Evolutionary conservation across 1,140 invertebrate species (phyloP), one percentile per base, ranked within the genome.

Genomic region (Megathymus violae): DNA sequence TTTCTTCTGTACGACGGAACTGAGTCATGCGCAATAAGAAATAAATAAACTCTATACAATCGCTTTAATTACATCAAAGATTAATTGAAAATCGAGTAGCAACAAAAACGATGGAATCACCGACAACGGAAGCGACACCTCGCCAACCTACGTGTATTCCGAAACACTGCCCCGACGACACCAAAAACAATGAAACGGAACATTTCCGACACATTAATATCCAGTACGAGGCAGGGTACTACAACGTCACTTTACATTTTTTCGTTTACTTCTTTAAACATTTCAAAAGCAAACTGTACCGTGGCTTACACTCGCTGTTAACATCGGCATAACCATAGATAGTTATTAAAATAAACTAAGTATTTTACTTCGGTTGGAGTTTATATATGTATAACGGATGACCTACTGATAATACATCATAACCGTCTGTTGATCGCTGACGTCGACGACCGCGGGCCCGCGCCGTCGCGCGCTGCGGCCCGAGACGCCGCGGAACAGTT

Each of bases 1-100:
- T 47, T 27, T 47, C 14, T 9, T 27, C 44, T 47, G 22, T n/a
- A 47, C 25, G 14, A 47, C 44, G 44, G 44, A 27, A 44, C 41
- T 44, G 9, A 15, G 16, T 19, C 34, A n/a, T 2, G n/a, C 34
- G 34, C 11, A 9, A 31, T 5, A 17, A 44, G 17, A 17, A 44
- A 44, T 16, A 17, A 17, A 44, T 44, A 44, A 44, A 7, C 10
- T 44, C 41, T 44, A 17, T 44, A 44, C 5, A 44, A 44, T 44
- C 41, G 10, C 15, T 36, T 17, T 44, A 47, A 47, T 47, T 31
- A 6, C 11, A 47, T 27, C 13, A 47, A 25, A 48, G 27, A 48
- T 48, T 14, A 14, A 48, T 48, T 48, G 22, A 48, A 48, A 31
- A 15, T 25, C 16, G 19, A 10, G 2, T 7, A 7, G n/a, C 16